Evolutionary conservation across 1,140 invertebrate species (phyloP), one percentile per base, ranked within the genome.

Genomic region (Neodiprion pinetum): DNA sequence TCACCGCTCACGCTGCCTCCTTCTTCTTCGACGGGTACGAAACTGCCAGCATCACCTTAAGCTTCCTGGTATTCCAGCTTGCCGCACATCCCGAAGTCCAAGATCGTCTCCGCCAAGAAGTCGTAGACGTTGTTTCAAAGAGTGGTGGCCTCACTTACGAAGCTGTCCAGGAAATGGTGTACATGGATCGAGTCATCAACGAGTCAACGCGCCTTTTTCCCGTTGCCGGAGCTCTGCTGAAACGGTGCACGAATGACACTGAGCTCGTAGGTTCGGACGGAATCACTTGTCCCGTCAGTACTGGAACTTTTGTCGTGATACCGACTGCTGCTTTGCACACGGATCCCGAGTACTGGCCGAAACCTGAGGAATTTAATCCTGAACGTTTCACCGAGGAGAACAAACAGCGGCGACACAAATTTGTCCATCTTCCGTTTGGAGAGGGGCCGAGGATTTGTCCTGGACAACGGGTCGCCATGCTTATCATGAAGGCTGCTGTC

Each of bases 21-120:
- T 94, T 94, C 78, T 89, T 94, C 74, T 83, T 93, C 9, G 93
- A 92, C 1, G 93, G 93, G 4, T 95, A 92, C 76, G 94, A 95
- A 74, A 94, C 94, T 0, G 92, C 92, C 0, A 91, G 93, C 1
- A 91, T 90, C 0, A 86, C 91, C 0, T 87, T 95, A 69, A 89
- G 90, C 28, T 92, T 91, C 47, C 84, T 89, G 0, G 80, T 90
- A 0, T 93, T 92, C 76, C 88, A 91, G 72, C 71, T 91, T 9
- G 88, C 90, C 0, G 61, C 81, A 28, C 82, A 91, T 81, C 83
- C 81, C 0, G 84, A 89, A 12, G 80, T 90, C 5, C 90, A 92
- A 75, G 67, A 82, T 1, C 89, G 88, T 73, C 74, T 88, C 11
- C 81, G 90, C n/a, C 70, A 84, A 10, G 90, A 92, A 82, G 87